These are phyloP conservation scores for Lethocerus indicus DNA, from an alignment of 1,140 invertebrate genomes.

Conservation along the genomic window DNA sequence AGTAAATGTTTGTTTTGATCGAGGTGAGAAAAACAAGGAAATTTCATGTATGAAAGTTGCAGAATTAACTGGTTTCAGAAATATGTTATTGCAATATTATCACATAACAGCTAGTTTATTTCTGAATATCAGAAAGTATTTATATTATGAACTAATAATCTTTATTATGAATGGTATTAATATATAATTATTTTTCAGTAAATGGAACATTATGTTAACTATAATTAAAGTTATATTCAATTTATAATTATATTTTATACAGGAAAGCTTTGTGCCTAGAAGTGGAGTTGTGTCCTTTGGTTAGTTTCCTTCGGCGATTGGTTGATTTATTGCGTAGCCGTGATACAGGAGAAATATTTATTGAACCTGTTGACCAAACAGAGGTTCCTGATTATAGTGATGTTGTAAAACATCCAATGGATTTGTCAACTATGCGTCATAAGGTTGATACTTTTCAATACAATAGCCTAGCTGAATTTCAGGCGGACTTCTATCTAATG, in stretches of 20 bases:
- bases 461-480: slow-evolving; percentile 54
- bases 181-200: too few relatives aligned
- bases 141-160: too few relatives aligned
- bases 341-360: slow-evolving; percentile 79
- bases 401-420: slow-evolving; percentile 89
- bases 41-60: too few relatives aligned
- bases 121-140: too few relatives aligned
- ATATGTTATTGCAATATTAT: too few relatives aligned
- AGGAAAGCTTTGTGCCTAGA: slow-evolving; percentile 62
- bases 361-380: slow-evolving; percentile 75
- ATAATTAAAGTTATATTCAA: too few relatives aligned
- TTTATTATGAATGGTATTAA: too few relatives aligned
- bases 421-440: slow-evolving; percentile 77
- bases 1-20: too few relatives aligned
- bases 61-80: too few relatives aligned
- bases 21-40: too few relatives aligned
- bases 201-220: too few relatives aligned
- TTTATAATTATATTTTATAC: slow-evolving; percentile 18
- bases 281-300: slow-evolving; percentile 65
- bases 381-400: slow-evolving; percentile 88
- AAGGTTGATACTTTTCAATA: slow-evolving; percentile 38
- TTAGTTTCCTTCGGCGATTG: slow-evolving; percentile 53
- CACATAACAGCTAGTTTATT: too few relatives aligned
- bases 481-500: slow-evolving; percentile 84
- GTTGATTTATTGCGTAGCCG: slow-evolving; percentile 58